Conservation (phyloP, 1,140 invertebrate species). For the Seison nebaliae region DNA sequence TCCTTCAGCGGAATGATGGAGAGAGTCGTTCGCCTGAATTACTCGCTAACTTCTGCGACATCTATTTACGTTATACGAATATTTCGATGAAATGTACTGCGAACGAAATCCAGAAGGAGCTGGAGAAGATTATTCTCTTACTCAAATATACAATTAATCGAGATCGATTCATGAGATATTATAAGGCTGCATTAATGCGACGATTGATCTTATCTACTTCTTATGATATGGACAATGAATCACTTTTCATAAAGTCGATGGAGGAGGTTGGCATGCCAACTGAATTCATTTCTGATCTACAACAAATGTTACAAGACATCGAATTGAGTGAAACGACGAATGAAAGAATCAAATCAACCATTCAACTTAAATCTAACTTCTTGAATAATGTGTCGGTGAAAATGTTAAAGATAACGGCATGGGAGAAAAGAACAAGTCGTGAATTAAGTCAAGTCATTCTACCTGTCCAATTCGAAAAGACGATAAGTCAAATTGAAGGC, state of each 20-base stretch:
- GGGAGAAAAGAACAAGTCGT: slow-evolving; percentile 61
- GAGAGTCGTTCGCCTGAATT: slow-evolving; percentile 96
- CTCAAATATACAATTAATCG: slow-evolving; percentile 98
- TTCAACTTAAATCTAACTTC: not conserved
- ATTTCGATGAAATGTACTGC: slow-evolving; percentile 81
- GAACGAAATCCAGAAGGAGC: slow-evolving; percentile 70
- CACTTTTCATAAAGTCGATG: slow-evolving; percentile 89
- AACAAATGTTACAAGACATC: slow-evolving; percentile 79
- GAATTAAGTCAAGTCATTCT: slow-evolving; percentile 79
- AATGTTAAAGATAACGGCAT: slow-evolving; percentile 91
- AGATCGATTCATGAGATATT: slow-evolving; percentile 97
- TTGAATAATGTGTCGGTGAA: slow-evolving; percentile 34
- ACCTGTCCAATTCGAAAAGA: slow-evolving; percentile 83
- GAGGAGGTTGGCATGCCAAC: slow-evolving; percentile 81
- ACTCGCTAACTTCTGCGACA: slow-evolving; percentile 97
- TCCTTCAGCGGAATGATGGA: slow-evolving; percentile 32
- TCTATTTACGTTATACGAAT: slow-evolving; percentile 54
- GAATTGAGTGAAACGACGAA: slow-evolving; percentile 97
- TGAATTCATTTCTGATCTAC: slow-evolving; percentile 92
- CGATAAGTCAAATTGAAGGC: slow-evolving; percentile 71
- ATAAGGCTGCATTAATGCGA: slow-evolving; percentile 85
- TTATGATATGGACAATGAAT: slow-evolving; percentile 93
- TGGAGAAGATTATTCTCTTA: slow-evolving; percentile 68
- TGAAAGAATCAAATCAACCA: slow-evolving; percentile 48
- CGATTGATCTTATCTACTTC: slow-evolving; percentile 77